Base-by-base conservation (phyloP, 1,140 invertebrate genomes). In the Orchesella cincta region DNA sequence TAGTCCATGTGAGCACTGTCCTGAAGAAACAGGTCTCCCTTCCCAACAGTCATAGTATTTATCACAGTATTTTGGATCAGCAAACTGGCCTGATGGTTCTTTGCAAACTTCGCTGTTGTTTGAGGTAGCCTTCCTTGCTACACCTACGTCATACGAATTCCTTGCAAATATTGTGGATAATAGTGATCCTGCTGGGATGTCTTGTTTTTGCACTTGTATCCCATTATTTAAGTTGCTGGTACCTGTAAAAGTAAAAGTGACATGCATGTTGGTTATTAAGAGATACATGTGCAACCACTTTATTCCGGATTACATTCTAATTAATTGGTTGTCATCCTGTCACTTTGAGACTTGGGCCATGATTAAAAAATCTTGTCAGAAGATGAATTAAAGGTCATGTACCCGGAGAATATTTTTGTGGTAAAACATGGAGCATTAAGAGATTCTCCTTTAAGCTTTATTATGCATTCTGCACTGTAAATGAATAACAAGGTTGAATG, bases 1-100 rank as follows among this genome's bases (percentile, higher is more conserved):
- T 23, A 81, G 70, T 1, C 78, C 78, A 23, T 72, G 51, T 20
- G 46, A 33, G 73, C 80, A 81, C 71, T 79, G 76, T 8, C 76
- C 78, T 35, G 54, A 74, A 5, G 70, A 51, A 39, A 54, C 29
- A 1, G 75, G 54, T 46, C 36, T 34, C 1, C 78, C 76, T 16
- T 79, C 71, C 80, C 80, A 81, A 28, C 80, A 81, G 36, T 79
- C 78, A 2, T 78, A 46, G 39, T 76, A 81, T 20, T 74, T 72
- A 64, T 81, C 80, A 39, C 80, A 81, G 52, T 76, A 79, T 51
- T 75, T 57, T 51, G 78, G 78, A 73, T 81, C 78, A 57, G 31
- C 76, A 64, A 78, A 79, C 54, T 79, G 78, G 18, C 80, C 80
- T 62, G 74, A 77, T n/a, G 8, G 8, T n/a, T 67, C 62, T 67